These are phyloP conservation scores for Pleuronectes platessa DNA, from an alignment of 2,113 vertebrate genomes.

Conservation along the genomic window DNA sequence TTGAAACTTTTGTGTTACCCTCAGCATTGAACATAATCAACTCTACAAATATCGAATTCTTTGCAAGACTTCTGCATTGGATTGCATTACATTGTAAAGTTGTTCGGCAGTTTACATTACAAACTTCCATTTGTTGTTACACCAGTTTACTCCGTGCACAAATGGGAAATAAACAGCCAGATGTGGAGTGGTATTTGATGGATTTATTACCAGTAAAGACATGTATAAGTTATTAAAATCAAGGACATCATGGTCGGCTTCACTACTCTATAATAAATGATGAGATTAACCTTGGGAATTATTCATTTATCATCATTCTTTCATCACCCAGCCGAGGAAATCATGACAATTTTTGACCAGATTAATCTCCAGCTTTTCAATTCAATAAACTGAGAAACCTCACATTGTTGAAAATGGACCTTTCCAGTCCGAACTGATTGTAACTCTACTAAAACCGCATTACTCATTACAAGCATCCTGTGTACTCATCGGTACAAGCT, in stretches of 20 bases:
- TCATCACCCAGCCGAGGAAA: conserved; percentile 21
- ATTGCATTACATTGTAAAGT: conserved; percentile 31
- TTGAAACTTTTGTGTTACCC: no score
- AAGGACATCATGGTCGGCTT: conserved; percentile 13
- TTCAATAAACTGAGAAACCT: not conserved
- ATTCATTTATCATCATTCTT: conserved; percentile 58
- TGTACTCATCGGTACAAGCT: not conserved
- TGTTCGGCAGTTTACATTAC: conserved; percentile 33
- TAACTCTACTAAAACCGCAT: not conserved
- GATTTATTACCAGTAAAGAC: not conserved
- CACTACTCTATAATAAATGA: conserved; percentile 33
- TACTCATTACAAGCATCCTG: no score
- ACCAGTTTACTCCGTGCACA: conserved; percentile 13
- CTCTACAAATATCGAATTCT: no score
- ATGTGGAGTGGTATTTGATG: conserved; percentile 24
- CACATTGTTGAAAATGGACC: not conserved
- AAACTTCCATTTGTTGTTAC: conserved; percentile 24
- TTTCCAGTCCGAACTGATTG: not conserved
- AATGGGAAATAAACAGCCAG: conserved; percentile 22
- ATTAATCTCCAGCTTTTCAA: conserved; percentile 1
- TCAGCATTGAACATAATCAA: no score
- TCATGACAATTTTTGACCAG: not conserved
- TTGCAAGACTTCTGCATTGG: not conserved
- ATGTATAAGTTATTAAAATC: conserved; percentile 6
- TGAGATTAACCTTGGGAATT: conserved; percentile 55